Conservation (phyloP, 2,797 vertebrate species). For the Sebastolobus alascanus region DNA sequence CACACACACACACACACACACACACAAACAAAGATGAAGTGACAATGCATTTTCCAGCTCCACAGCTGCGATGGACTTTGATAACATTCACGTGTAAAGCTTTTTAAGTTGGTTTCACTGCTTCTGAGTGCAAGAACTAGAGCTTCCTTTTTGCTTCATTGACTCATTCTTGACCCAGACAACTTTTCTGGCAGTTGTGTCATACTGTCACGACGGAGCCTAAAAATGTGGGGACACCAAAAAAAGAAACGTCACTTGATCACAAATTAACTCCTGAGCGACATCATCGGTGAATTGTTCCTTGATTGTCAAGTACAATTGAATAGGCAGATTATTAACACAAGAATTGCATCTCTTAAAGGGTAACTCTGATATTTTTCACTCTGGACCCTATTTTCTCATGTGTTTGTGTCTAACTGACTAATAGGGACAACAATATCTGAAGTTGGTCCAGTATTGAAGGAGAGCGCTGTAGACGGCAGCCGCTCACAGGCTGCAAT, state of each 20-base stretch:
- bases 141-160: background rate
- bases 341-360: background rate
- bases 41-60: background rate
- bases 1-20: conserved; percentile 6
- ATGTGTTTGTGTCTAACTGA: too few relatives aligned
- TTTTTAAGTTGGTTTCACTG: background rate
- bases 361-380: too few relatives aligned
- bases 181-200: background rate
- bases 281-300: background rate
- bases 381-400: too few relatives aligned
- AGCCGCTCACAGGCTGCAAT: too few relatives aligned
- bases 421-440: too few relatives aligned
- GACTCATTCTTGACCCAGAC: background rate
- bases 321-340: background rate
- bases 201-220: background rate
- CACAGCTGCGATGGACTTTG: background rate
- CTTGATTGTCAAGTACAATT: background rate
- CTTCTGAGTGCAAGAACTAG: background rate
- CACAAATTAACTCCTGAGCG: background rate
- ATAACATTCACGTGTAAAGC: background rate
- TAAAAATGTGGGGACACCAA: background rate
- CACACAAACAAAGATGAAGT: background rate
- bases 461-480: too few relatives aligned
- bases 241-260: background rate
- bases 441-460: too few relatives aligned